Base-by-base conservation (phyloP, 2,888 invertebrate species). In the Cylindroiulus punctatus region DNA sequence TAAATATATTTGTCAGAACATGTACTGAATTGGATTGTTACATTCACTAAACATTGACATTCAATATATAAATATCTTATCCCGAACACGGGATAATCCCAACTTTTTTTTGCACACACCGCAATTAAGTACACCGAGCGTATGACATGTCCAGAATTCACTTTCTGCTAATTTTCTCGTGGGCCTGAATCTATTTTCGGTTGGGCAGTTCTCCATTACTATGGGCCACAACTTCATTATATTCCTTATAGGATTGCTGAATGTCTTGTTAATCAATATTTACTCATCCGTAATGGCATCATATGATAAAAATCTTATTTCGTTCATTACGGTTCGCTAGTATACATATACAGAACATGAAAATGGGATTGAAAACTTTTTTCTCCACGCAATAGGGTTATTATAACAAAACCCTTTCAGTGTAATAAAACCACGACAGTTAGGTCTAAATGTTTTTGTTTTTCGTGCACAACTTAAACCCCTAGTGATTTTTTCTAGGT, bases 271-370 rank as follows among this genome's bases (percentile, higher is more conserved):
- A 65, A 65, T 65, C 65, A 65, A 65, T 65, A 65, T 65, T 65
- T 65, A 22, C 65, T 65, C 65, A 65, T 65, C 65, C 65, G 65
- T 65, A 65, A 65, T 65, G 26, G 65, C 65, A 65, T 65, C 65
- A 22, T 65, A 65, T 65, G 65, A 65, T 65, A 65, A 65, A 65
- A 65, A 65, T 65, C 65, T 65, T 65, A 65, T 65, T 65, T 65
- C 65, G 65, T 65, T 22, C 65, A 65, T 65, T 65, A 22, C 8
- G 65, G 65, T 26, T 65, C 26, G 22, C 65, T 65, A 22, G 65
- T 26, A 65, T 65, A 65, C 65, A 65, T 65, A 65, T 26, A 7
- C 26, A 65, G 65, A 65, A 65, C 2, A 65, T 12, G 65, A 65
- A 22, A 26, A 26, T 22, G 22, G 10, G 22, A 65, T 65, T 65